phyloP scores from a whole-genome alignment of 2,888 invertebrate genomes.

The Lepidochrysops patricia region DNA sequence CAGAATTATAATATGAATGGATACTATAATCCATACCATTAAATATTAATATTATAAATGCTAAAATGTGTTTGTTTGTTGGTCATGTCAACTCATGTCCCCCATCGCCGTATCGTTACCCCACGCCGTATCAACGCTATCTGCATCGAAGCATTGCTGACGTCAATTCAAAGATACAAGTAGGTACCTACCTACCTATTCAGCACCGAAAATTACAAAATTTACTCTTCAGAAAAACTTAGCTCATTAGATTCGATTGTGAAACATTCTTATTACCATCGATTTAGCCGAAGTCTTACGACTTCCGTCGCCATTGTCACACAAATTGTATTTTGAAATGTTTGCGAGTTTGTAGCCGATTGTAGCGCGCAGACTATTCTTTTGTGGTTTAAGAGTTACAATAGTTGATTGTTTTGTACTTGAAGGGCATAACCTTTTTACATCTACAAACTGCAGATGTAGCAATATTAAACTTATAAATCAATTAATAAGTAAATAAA shows the following conservation, averaged over 20 bases:
- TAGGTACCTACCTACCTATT: constrained; percentile 1
- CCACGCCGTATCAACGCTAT: no score
- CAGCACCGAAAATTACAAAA: constrained; percentile 15
- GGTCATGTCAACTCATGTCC: no score
- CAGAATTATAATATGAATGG: no score
- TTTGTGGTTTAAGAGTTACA: not conserved
- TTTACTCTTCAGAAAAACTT: not conserved
- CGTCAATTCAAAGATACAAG: not conserved
- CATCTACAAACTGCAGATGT: no score
- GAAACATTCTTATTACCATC: constrained; percentile 14
- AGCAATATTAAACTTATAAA: no score
- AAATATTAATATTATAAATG: no score
- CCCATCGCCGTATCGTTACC: no score
- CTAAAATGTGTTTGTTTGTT: no score
- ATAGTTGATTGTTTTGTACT: constrained; percentile 3
- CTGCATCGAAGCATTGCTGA: no score
- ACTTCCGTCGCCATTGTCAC: constrained; percentile 13
- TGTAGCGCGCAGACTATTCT: constrained; percentile 4
- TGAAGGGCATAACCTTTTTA: not conserved
- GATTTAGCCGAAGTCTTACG: constrained; percentile 15
- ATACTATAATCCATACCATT: no score
- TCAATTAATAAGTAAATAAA: not conserved
- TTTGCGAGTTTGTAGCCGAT: constrained; percentile 11
- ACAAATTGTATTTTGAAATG: constrained; percentile 14
- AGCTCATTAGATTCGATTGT: constrained; percentile 11